Evolutionary conservation across 2,797 vertebrate genomes (phyloP).

Genomic region (Malacoraja senta): DNA sequence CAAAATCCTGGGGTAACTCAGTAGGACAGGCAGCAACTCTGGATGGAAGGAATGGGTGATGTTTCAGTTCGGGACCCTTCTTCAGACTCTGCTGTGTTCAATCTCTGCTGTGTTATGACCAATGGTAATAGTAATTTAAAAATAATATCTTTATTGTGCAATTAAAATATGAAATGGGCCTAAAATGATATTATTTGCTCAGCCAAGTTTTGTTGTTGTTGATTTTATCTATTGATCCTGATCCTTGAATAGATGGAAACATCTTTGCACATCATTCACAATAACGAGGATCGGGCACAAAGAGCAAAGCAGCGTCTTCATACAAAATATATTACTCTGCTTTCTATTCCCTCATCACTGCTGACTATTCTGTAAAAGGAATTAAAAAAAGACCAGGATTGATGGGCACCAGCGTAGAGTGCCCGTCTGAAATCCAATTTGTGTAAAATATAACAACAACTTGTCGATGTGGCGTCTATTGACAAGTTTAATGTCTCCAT

Average conservation of each 20-base stretch:
- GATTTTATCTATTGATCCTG: not conserved
- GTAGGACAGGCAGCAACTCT: too few species aligned
- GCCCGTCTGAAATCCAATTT: not conserved
- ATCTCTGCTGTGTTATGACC: not conserved
- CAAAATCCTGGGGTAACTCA: too few species aligned
- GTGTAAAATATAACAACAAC: slow-evolving; percentile 9
- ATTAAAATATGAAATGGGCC: not conserved
- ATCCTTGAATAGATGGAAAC: not conserved
- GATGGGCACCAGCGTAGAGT: not conserved
- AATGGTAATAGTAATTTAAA: not conserved
- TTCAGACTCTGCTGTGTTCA: too few species aligned
- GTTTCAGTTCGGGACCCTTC: too few species aligned
- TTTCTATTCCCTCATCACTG: not conserved
- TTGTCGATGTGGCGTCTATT: slow-evolving; percentile 13
- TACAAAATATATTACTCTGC: not conserved
- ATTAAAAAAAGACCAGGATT: not conserved
- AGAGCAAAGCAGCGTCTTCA: not conserved
- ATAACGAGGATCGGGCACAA: not conserved
- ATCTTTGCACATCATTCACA: not conserved
- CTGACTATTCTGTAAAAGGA: not conserved
- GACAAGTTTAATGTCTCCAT: not conserved
- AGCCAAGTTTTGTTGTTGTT: not conserved
- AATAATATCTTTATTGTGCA: not conserved
- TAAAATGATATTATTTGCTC: not conserved
- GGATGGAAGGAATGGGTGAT: too few species aligned